Conservation (phyloP, 2,888 invertebrate species). For the Acanthosepion pharaonis region DNA sequence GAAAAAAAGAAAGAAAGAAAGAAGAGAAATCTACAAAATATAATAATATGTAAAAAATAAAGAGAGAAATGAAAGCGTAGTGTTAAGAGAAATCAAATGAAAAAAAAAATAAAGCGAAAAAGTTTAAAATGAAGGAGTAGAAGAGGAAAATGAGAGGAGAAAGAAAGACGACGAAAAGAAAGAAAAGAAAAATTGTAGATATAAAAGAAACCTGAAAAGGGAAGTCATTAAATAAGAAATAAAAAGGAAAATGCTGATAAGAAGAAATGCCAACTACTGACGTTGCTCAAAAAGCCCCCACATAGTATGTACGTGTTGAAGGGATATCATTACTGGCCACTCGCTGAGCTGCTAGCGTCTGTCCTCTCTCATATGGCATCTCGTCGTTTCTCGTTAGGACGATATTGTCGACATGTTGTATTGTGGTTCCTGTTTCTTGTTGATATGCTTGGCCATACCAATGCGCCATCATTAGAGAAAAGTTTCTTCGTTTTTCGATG, state of each 20-base stretch:
- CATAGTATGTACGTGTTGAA: background rate
- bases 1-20: background rate
- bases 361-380: background rate
- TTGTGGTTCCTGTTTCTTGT: constrained; percentile 18
- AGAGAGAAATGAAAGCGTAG: background rate
- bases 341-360: background rate
- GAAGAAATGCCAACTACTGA: background rate
- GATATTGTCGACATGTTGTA: constrained; percentile 14
- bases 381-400: constrained; percentile 33
- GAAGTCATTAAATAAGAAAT: background rate
- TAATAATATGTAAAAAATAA: background rate
- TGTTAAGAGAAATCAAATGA: too few relatives aligned
- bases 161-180: background rate
- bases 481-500: background rate
- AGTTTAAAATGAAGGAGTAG: background rate
- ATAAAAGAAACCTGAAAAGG: background rate
- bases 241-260: background rate
- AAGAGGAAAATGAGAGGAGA: background rate
- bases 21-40: background rate
- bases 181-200: background rate
- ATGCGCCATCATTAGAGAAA: constrained; percentile 18
- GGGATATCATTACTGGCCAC: constrained; percentile 33
- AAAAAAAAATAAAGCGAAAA: background rate
- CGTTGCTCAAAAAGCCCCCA: constrained; percentile 1
- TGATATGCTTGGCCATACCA: background rate